phyloP scores from a whole-genome alignment of 2,888 invertebrate species.

The Lasioglossum leucozonium region DNA sequence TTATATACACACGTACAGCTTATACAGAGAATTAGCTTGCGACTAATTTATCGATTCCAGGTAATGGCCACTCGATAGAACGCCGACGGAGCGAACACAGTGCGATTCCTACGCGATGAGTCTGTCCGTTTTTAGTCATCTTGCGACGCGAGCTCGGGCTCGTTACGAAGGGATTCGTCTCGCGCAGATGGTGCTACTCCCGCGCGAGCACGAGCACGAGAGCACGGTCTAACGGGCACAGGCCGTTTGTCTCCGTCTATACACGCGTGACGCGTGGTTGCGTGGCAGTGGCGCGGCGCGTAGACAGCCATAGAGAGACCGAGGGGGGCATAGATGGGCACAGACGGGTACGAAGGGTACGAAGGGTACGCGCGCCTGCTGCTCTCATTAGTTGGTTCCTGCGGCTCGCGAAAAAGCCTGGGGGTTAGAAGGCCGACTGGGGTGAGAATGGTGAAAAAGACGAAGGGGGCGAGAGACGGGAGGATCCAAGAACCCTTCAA shows the following conservation, averaged over 20 bases:
- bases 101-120: not conserved
- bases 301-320: not conserved
- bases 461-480: conserved; percentile 59
- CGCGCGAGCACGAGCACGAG: conserved; percentile 12
- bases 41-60: not conserved
- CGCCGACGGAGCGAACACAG: too few relatives aligned
- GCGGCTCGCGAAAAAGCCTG: conserved; percentile 59
- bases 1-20: too few relatives aligned
- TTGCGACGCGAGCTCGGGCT: not conserved
- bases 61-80: not conserved
- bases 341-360: not conserved
- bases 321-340: not conserved
- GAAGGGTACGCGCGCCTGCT: conserved; percentile 59
- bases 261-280: conserved; percentile 22
- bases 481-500: conserved; percentile 78
- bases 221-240: conserved; percentile 39
- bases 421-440: conserved; percentile 57
- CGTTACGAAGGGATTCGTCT: conserved; percentile 46
- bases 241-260: conserved; percentile 48
- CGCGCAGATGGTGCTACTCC: conserved; percentile 62
- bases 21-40: too few relatives aligned
- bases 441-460: conserved; percentile 62
- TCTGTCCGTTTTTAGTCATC: not conserved
- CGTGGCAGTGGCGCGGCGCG: not conserved
- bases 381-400: conserved; percentile 72